Conservation (phyloP, 2,888 invertebrate genomes). For the Drosophila barbarae region DNA sequence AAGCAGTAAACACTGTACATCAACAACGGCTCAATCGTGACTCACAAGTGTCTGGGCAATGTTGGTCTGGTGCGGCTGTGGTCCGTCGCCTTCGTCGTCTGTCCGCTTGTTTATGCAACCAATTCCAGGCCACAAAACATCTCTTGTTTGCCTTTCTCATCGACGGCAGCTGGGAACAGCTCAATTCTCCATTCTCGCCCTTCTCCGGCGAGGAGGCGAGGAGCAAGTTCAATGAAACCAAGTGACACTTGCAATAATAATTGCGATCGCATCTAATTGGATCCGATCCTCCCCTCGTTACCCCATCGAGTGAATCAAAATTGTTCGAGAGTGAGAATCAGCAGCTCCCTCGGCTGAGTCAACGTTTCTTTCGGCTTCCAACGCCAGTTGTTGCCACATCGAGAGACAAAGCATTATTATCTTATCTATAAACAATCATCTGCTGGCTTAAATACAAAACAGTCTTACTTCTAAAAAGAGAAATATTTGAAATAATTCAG, state of each 20-base stretch:
- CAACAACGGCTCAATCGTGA: constrained; percentile 35
- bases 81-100: constrained; percentile 13
- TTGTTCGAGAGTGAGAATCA: not conserved
- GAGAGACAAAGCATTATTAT: constrained; percentile 21
- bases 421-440: constrained; percentile 28
- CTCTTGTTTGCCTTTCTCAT: constrained; percentile 48
- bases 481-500: not conserved
- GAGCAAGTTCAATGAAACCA: constrained; percentile 65
- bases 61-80: constrained; percentile 11
- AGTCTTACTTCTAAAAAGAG: not conserved
- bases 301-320: constrained; percentile 27
- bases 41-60: constrained; percentile 49
- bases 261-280: constrained; percentile 55
- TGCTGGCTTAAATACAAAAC: constrained; percentile 5
- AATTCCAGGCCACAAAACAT: constrained; percentile 69
- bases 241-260: constrained; percentile 60
- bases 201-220: constrained; percentile 1
- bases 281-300: not conserved
- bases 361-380: constrained; percentile 22
- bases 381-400: constrained; percentile 30
- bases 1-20: constrained; percentile 18
- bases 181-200: constrained; percentile 36
- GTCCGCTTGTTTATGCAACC: constrained; percentile 62
- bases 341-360: constrained; percentile 11
- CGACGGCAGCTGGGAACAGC: constrained; percentile 41